These are phyloP conservation scores for Pseudanteris insignis DNA, from an alignment of 2,888 invertebrate species.

Conservation along the genomic window DNA sequence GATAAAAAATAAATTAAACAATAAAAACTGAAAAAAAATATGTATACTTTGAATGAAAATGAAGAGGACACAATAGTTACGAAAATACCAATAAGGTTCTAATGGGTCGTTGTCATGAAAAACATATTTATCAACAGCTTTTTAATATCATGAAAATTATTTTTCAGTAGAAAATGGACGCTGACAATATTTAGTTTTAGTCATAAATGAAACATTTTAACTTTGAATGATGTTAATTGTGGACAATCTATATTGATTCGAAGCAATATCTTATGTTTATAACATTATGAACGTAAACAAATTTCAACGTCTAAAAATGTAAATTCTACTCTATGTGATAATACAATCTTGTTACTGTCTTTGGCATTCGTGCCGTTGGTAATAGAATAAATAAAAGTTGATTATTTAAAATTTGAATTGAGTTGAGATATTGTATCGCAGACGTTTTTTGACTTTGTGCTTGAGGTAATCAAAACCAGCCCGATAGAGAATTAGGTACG, in stretches of 20 bases:
- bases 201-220: no score
- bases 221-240: constrained; percentile 17
- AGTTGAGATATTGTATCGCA: constrained; percentile 37
- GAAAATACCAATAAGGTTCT: no score
- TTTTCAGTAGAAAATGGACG: no score
- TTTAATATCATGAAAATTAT: no score
- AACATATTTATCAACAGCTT: no score
- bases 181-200: no score
- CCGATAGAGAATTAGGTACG: constrained; percentile 66
- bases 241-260: constrained; percentile 25
- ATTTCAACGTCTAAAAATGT: constrained; percentile 22
- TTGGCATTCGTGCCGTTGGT: constrained; percentile 40
- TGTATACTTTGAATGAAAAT: no score
- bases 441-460: constrained; percentile 55
- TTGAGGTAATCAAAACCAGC: constrained; percentile 66
- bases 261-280: constrained; percentile 27
- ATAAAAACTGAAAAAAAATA: no score
- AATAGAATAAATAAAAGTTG: constrained; percentile 24
- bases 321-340: constrained; percentile 21
- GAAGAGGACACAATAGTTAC: no score
- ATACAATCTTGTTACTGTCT: constrained; percentile 36
- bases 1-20: no score
- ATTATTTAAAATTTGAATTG: constrained; percentile 45
- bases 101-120: no score
- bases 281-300: constrained; percentile 18